phyloP scores from a whole-genome alignment of 2,888 invertebrate species.

The Mechanitis messenoides region DNA sequence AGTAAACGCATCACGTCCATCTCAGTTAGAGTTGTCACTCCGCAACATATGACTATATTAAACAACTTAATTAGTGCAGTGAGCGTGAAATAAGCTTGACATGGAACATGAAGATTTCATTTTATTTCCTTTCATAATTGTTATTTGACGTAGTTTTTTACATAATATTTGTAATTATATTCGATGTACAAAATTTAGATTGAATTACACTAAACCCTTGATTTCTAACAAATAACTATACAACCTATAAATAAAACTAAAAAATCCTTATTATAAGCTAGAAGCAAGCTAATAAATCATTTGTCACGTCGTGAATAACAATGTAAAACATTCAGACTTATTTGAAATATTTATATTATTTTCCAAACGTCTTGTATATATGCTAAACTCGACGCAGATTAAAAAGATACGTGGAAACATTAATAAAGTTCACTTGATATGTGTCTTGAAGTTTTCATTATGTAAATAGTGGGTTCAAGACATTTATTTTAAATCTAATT shows the following conservation, averaged over 20 bases:
- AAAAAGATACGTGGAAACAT: conserved; percentile 9
- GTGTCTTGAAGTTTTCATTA: conserved; percentile 7
- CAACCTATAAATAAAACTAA: conserved; percentile 10
- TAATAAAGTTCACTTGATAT: conserved; percentile 4
- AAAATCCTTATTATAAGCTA: conserved; percentile 22
- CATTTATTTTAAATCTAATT: not conserved
- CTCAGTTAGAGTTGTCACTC: not conserved
- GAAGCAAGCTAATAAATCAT: conserved; percentile 24
- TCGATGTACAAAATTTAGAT: too few relatives aligned
- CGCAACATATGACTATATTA: not conserved
- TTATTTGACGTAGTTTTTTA: too few relatives aligned
- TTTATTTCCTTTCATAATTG: too few relatives aligned
- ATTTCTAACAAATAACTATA: too few relatives aligned
- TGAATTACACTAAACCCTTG: too few relatives aligned
- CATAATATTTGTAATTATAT: too few relatives aligned
- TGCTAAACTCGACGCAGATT: conserved; percentile 16
- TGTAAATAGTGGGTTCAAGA: not conserved
- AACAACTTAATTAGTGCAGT: not conserved
- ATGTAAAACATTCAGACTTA: conserved; percentile 19
- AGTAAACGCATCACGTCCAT: not conserved
- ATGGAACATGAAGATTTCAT: too few relatives aligned
- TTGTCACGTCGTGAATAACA: conserved; percentile 21
- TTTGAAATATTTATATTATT: conserved; percentile 20
- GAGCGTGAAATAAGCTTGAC: too few relatives aligned
- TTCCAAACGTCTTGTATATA: conserved; percentile 15